Evolutionary conservation across 2,888 invertebrate genomes (phyloP).

Genomic region (Mesorhabditis sp.): DNA sequence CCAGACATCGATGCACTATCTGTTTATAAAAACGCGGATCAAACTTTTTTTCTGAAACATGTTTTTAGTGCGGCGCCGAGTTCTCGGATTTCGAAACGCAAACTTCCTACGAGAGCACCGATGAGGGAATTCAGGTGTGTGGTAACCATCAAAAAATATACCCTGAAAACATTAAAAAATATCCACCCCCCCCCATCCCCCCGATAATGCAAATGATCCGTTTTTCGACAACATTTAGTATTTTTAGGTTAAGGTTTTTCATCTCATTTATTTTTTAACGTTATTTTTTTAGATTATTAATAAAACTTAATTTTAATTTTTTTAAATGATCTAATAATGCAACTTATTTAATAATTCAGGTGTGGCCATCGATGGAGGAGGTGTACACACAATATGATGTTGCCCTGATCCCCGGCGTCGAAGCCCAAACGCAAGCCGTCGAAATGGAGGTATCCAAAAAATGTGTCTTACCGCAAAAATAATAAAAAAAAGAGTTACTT

Average conservation of each 20-base stretch:
- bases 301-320: too few relatives aligned
- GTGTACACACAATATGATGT: conserved; percentile 13
- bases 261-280: too few relatives aligned
- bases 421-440: conserved; percentile 3
- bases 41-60: neutral
- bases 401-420: neutral
- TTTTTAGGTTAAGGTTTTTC: too few relatives aligned
- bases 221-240: too few relatives aligned
- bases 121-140: conserved; percentile 27
- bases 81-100: neutral
- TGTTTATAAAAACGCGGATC: too few relatives aligned
- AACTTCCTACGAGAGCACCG: conserved; percentile 17
- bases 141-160: neutral
- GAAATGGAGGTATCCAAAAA: neutral
- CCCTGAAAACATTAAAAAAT: neutral
- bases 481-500: too few relatives aligned
- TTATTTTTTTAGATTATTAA: too few relatives aligned
- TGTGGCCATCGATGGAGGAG: conserved; percentile 15
- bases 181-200: too few relatives aligned
- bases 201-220: neutral
- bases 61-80: neutral
- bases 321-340: too few relatives aligned
- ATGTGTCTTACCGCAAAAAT: too few relatives aligned
- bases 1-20: too few relatives aligned
- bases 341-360: too few relatives aligned